phyloP scores from a whole-genome alignment of 2,113 vertebrate species.

The Chinchilla lanigera region DNA sequence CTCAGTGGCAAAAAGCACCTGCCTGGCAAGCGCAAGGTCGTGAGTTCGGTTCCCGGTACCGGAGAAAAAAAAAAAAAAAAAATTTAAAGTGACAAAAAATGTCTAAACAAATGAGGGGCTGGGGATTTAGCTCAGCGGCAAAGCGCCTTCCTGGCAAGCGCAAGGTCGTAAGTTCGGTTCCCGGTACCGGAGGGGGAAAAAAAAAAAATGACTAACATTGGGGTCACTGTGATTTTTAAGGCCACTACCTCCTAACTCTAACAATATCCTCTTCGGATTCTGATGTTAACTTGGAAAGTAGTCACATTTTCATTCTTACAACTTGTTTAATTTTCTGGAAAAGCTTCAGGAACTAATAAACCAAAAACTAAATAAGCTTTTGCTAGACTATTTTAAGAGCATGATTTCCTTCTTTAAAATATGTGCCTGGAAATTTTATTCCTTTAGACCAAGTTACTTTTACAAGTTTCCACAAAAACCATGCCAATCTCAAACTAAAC shows the following conservation, averaged over 20 bases:
- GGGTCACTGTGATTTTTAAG: background rate
- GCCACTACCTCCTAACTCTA: background rate
- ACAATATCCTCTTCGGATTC: background rate
- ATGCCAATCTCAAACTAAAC: background rate
- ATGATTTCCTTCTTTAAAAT: background rate
- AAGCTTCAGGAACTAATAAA: constrained; percentile 22
- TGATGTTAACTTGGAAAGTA: background rate
- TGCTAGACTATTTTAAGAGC: background rate
- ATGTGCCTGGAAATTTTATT: background rate
- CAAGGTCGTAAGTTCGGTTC: too few species aligned
- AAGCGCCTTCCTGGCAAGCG: too few species aligned
- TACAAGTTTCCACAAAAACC: constrained; percentile 16
- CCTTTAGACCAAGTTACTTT: background rate
- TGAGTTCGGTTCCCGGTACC: too few species aligned
- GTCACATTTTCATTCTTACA: background rate
- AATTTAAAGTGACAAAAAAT: background rate
- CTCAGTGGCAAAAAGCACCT: too few species aligned
- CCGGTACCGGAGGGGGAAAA: too few species aligned
- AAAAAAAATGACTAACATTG: background rate
- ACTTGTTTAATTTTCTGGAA: constrained; percentile 35
- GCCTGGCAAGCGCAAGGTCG: too few species aligned
- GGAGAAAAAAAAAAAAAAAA: too few species aligned
- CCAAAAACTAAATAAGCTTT: background rate
- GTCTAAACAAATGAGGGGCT: background rate
- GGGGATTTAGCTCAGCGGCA: too few species aligned